Conservation (phyloP, 1,140 invertebrate species). For the Aporrectodea caliginosa region DNA sequence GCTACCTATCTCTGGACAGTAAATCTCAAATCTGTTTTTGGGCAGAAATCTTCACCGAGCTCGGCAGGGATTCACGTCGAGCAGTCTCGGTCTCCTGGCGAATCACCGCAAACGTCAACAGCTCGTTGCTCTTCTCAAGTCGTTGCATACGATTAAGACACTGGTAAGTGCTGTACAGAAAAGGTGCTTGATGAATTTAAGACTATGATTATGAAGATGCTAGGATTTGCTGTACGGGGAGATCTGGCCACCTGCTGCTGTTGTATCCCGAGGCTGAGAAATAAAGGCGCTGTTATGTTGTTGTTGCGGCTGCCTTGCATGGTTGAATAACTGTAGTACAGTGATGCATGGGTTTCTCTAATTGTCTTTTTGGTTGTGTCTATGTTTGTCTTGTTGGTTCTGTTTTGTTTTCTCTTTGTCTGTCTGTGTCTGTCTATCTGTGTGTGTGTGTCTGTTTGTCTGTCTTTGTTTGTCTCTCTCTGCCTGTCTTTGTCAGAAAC, state of each 20-base stretch:
- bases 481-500: not conserved
- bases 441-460: not conserved
- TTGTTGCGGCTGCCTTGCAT: no score
- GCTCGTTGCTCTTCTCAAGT: slow-evolving; percentile 71
- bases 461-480: not conserved
- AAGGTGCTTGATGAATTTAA: no score
- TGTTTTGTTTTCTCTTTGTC: not conserved
- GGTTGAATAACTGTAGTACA: no score
- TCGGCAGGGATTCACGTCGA: slow-evolving; percentile 74
- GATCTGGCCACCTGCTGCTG: no score
- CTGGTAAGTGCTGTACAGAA: slow-evolving; percentile 63
- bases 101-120: slow-evolving; percentile 81
- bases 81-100: slow-evolving; percentile 78
- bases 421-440: not conserved
- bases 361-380: no score
- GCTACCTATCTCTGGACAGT: no score
- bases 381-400: not conserved
- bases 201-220: no score
- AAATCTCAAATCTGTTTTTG: no score
- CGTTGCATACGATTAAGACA: slow-evolving; percentile 75
- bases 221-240: no score
- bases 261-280: no score
- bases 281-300: no score
- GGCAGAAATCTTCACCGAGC: slow-evolving; percentile 64
- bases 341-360: no score